These are phyloP conservation scores for Leptonema lineaticorne DNA, from an alignment of 1,140 invertebrate species.

Conservation along the genomic window DNA sequence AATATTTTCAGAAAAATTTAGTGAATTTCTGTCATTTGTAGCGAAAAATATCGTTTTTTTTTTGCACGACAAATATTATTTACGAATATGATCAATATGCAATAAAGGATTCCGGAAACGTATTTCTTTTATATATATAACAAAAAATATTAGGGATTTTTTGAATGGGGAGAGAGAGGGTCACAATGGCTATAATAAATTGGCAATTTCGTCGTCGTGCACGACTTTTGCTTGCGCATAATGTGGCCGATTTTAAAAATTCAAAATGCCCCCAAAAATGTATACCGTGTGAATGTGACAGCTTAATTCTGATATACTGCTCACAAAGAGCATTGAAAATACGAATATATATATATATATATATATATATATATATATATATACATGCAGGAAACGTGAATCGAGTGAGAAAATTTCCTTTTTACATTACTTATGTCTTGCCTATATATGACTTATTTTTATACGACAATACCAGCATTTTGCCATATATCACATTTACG, in stretches of 20 bases:
- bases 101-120: neutral
- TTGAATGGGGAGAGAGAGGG: too few relatives aligned
- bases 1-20: neutral
- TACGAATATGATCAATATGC: neutral
- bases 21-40: too few relatives aligned
- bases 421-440: neutral
- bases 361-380: neutral
- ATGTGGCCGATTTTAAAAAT: slow-evolving; percentile 4
- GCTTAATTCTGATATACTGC: neutral
- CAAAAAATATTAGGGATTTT: too few relatives aligned
- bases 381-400: neutral
- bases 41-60: too few relatives aligned
- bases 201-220: neutral
- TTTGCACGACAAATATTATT: neutral
- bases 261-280: slow-evolving; percentile 4
- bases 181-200: slow-evolving; percentile 1
- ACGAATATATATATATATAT: neutral
- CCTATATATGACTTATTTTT: too few relatives aligned
- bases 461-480: too few relatives aligned
- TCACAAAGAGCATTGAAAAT: slow-evolving; percentile 2
- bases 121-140: neutral
- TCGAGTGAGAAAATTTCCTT: neutral
- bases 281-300: neutral
- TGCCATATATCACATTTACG: neutral
- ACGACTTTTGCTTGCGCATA: neutral